Base-by-base conservation (phyloP, 2,888 invertebrate species). In the Drosophila glabriapex region DNA sequence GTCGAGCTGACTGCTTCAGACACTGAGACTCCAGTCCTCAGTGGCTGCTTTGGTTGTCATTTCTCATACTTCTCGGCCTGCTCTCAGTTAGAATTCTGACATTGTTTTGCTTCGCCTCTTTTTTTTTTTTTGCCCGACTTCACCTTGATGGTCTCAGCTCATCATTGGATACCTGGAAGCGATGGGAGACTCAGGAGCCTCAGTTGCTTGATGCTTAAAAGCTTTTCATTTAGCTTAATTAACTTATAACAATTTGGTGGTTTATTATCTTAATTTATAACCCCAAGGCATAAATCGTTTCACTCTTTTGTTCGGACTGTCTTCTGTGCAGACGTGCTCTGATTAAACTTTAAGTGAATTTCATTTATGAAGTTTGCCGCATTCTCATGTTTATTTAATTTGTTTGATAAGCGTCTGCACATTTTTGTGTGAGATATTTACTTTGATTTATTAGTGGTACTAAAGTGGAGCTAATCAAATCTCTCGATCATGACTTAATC, bases 211-310 rank as follows among this genome's bases (percentile, higher is more conserved):
- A 33, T 82, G 85, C 83, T 85, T 78, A 87, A 91, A 85, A 89
- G 91, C 85, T 87, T 89, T 87, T 91, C 91, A 82, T 91, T 90
- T 90, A 81, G 76, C 88, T 90, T 90, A 89, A 89, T 91, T 89
- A 91, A 89, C 89, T 90, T 87, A 90, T 83, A 89, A 90, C 84
- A 79, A 91, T 87, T 90, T 90, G 75, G 82, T 73, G 81, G 86
- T 81, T 84, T 90, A 90, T 90, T 83, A 77, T 89, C 83, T 90
- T 84, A 89, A 90, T 89, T 89, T 86, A 89, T 90, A 83, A 68
- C 79, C 86, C 50, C 39, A 50, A 68, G 82, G 64, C 71, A 82
- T 80, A 75, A 81, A 76, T 78, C 68, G 76, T 75, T 70, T 31
- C 41, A 50, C 60, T 63, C 76, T 46, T 62, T 76, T 54, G 52